Percentiles rank a stretch among this genome's conserved stretches.
These are phyloP conservation scores for Slavum lentiscoides DNA, from an alignment of 2,888 invertebrate genomes.

Conservation along the genomic window DNA sequence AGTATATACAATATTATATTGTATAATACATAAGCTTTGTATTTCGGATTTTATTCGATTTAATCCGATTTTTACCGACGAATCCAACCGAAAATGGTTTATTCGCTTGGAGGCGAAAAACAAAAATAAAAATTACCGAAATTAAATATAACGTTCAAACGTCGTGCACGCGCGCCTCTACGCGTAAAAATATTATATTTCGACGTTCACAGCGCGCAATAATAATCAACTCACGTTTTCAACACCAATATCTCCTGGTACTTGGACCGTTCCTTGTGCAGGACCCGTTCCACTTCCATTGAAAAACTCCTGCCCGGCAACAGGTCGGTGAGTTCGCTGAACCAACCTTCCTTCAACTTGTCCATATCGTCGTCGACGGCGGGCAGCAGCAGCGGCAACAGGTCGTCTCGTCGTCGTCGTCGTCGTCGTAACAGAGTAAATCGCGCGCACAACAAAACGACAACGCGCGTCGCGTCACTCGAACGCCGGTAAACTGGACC, in stretches of 20 bases:
- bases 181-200: no score
- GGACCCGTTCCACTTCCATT: slow-evolving; percentile 76
- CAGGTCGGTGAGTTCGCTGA: slow-evolving; percentile 81
- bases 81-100: no score
- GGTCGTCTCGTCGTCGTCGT: background rate
- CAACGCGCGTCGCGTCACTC: background rate
- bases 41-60: no score
- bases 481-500: background rate
- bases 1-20: no score
- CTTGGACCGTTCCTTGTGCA: slow-evolving; percentile 77
- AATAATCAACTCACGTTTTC: slow-evolving; percentile 70
- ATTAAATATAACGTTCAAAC: no score
- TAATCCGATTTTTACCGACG: no score
- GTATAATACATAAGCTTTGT: no score
- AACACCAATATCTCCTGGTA: slow-evolving; percentile 85
- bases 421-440: no score
- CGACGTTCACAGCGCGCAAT: no score
- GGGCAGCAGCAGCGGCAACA: background rate
- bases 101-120: no score
- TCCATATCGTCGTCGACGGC: slow-evolving; percentile 65
- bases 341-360: slow-evolving; percentile 81
- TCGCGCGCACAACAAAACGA: background rate
- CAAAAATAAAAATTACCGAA: no score
- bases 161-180: no score
- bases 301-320: slow-evolving; percentile 92